Base-by-base conservation (phyloP, 2,888 invertebrate species). In the Drosophila lacicola region DNA sequence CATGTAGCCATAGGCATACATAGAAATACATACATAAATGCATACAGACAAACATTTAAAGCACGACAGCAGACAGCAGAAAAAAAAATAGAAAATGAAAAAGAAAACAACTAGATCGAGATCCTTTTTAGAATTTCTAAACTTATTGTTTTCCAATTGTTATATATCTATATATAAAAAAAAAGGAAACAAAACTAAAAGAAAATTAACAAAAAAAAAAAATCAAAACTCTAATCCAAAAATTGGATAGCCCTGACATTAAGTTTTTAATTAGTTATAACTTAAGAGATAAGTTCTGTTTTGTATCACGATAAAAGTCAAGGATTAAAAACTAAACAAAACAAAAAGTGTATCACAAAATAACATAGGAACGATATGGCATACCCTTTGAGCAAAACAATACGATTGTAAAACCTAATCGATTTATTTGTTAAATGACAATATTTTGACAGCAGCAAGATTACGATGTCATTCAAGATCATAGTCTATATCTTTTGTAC, bases 191-290 rank as follows among this genome's bases (percentile, higher is more conserved):
- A 37, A n/a, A 37, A 0, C 41, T n/a, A 10, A 6, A 14, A 34
- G 8, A 46, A 33, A 11, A n/a, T 25, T 14, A 25, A n/a, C 36
- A 50, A 46, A 36, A 42, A 21, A 14, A 14, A 39, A 14, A 34
- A 17, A 41, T 14, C 25, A 46, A 21, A 39, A 55, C 34, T 34
- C 44, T 34, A 46, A 60, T 67, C 55, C 67, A 60, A 67, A 25
- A 29, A 41, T 57, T 68, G 67, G 70, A 79, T 62, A 70, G 63
- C 70, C 78, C 71, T 53, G 77, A 79, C 65, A 74, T 74, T 77
- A 84, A 81, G 84, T 84, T 82, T 79, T 84, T 81, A 83, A 83
- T 79, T 83, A 81, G 82, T 81, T 65, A 37, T 79, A 78, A 64
- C 45, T 36, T 62, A 51, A 67, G 25, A 57, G 44, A 64, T 80